Evolutionary conservation across 2,888 invertebrate species (phyloP).

Genomic region (Lypha dubia): DNA sequence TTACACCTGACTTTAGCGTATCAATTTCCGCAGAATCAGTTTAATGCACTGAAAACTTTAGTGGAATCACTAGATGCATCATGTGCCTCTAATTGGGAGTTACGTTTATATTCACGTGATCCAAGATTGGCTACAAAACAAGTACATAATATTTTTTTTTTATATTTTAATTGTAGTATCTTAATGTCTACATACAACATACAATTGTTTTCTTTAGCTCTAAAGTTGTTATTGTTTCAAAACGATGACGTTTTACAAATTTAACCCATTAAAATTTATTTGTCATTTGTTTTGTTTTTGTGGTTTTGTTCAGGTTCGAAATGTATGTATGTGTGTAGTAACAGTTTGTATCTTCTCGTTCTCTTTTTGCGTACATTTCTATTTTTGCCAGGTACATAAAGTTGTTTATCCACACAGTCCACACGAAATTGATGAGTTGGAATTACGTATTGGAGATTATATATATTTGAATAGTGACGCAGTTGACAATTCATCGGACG

Average conservation of each 20-base stretch:
- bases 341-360: slow-evolving; percentile 35
- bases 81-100: slow-evolving; percentile 90
- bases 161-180: slow-evolving; percentile 25
- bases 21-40: slow-evolving; percentile 90
- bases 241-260: slow-evolving; percentile 42
- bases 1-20: slow-evolving; percentile 95
- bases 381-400: slow-evolving; percentile 86
- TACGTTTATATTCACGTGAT: slow-evolving; percentile 94
- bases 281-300: slow-evolving; percentile 1
- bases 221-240: slow-evolving; percentile 46
- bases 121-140: slow-evolving; percentile 89
- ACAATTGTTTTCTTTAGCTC: slow-evolving; percentile 18
- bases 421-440: slow-evolving; percentile 92
- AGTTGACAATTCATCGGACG: slow-evolving; percentile 89
- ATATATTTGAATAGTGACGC: slow-evolving; percentile 91
- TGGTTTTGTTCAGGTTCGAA: slow-evolving; percentile 1
- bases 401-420: slow-evolving; percentile 91
- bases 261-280: slow-evolving; percentile 49
- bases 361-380: not conserved
- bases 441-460: slow-evolving; percentile 93
- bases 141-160: slow-evolving; percentile 79
- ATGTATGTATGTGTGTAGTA: slow-evolving; percentile 32
- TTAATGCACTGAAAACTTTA: slow-evolving; percentile 88
- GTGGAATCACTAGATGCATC: slow-evolving; percentile 89
- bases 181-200: no score